Evolutionary conservation across 2,888 invertebrate species (phyloP).

Genomic region (Cataglyphis albicans): DNA sequence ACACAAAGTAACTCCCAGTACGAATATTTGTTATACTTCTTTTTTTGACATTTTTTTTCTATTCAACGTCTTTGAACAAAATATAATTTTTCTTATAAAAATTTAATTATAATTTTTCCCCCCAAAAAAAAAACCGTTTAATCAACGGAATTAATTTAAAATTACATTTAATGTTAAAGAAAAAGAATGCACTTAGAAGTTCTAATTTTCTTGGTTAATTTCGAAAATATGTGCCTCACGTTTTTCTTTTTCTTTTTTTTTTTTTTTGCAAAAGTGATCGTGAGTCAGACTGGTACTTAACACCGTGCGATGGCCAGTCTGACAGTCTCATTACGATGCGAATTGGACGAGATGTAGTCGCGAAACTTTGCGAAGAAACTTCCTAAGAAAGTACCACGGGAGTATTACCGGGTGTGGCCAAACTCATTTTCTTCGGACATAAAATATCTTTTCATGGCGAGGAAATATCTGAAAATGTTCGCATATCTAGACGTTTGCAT

Average conservation of each 20-base stretch:
- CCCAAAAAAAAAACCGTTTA: background rate
- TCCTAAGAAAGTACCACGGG: constrained; percentile 45
- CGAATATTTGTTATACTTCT: background rate
- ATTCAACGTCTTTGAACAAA: background rate
- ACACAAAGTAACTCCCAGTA: background rate
- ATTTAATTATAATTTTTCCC: background rate
- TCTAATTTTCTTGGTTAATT: constrained; percentile 14
- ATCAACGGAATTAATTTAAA: background rate
- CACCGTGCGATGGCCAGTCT: constrained; percentile 47
- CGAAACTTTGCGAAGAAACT: constrained; percentile 49
- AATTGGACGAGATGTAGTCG: constrained; percentile 51
- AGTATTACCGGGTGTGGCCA: constrained; percentile 46
- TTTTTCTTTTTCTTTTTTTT: background rate
- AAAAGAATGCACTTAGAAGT: background rate
- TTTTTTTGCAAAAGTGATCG: constrained; percentile 1
- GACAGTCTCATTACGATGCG: constrained; percentile 54
- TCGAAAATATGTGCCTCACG: background rate
- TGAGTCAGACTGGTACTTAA: constrained; percentile 34
- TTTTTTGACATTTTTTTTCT: background rate
- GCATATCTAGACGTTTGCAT: background rate
- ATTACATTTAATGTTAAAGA: background rate
- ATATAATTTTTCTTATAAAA: background rate
- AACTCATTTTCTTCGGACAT: constrained; percentile 42
- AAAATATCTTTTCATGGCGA: constrained; percentile 38
- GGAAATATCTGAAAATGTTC: constrained; percentile 32